phyloP scores from a whole-genome alignment of 2,888 invertebrate species.

The Plemyria rubiginata region DNA sequence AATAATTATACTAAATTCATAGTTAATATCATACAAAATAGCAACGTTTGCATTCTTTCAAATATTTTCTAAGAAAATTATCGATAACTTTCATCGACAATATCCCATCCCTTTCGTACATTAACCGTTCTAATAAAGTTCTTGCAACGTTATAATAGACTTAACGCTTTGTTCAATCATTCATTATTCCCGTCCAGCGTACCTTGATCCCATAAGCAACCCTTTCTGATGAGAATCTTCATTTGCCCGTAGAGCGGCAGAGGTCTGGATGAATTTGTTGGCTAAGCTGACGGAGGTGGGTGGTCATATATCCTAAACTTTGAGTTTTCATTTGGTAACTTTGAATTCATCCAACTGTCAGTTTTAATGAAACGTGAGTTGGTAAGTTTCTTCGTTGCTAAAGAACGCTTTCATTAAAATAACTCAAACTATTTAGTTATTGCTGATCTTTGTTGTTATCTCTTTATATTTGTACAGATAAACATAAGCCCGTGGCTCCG shows the following conservation, averaged over 20 bases:
- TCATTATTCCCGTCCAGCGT: constrained; percentile 71
- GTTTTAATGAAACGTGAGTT: constrained; percentile 73
- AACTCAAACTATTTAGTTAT: not conserved
- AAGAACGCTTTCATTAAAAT: constrained; percentile 8
- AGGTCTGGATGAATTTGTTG: constrained; percentile 52
- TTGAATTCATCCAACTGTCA: constrained; percentile 67
- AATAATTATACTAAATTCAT: too few relatives aligned
- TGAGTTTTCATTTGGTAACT: constrained; percentile 67
- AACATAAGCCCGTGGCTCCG: too few relatives aligned
- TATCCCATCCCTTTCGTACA: constrained; percentile 54
- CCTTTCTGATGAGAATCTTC: constrained; percentile 56
- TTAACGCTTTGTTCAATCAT: constrained; percentile 83
- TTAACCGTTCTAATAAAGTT: constrained; percentile 82
- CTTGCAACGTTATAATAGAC: constrained; percentile 79
- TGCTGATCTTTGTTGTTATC: too few relatives aligned
- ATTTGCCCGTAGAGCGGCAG: constrained; percentile 47
- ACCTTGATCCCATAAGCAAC: constrained; percentile 62
- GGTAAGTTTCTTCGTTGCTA: constrained; percentile 52
- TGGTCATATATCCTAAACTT: constrained; percentile 75
- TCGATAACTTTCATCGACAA: constrained; percentile 44
- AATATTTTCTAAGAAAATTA: not conserved
- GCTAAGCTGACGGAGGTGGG: constrained; percentile 49
- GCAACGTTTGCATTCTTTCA: too few relatives aligned
- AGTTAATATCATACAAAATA: too few relatives aligned
- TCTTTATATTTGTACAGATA: too few relatives aligned